These are phyloP conservation scores for Lacanobia wlatinum DNA, from an alignment of 2,888 invertebrate genomes.

Conservation along the genomic window DNA sequence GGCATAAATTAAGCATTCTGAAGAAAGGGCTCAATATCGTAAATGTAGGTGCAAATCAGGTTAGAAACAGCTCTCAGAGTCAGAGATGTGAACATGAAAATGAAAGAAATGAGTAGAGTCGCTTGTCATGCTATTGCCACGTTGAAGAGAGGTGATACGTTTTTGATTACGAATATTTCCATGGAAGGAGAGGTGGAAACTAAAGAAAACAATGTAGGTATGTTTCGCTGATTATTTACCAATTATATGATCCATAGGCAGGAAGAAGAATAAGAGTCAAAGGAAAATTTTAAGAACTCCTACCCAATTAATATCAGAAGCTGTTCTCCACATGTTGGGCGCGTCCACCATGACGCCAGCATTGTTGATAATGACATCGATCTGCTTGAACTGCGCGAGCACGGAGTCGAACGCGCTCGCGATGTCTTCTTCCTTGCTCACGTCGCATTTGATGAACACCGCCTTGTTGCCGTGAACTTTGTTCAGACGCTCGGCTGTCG, in stretches of 20 bases:
- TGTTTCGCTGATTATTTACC: too few relatives aligned
- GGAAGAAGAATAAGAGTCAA: too few relatives aligned
- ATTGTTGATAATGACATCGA: conserved; percentile 78
- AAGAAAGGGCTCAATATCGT: not conserved
- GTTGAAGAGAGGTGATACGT: not conserved
- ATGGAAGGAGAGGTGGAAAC: not conserved
- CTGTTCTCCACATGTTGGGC: conserved; percentile 70
- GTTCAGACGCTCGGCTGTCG: conserved; percentile 68
- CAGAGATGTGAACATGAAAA: not conserved
- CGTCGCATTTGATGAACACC: conserved; percentile 75
- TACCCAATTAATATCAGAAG: conserved; percentile 77
- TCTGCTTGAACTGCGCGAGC: conserved; percentile 64
- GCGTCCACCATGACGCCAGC: conserved; percentile 78
- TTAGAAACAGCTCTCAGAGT: not conserved
- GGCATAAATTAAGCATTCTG: not conserved
- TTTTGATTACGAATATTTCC: not conserved
- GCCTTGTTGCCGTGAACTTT: conserved; percentile 66
- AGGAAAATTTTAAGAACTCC: not conserved
- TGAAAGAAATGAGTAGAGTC: not conserved
- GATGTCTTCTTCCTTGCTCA: conserved; percentile 72
- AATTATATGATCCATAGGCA: too few relatives aligned
- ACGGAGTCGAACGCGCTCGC: conserved; percentile 69
- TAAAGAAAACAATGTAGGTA: too few relatives aligned
- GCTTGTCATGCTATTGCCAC: not conserved
- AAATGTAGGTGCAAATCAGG: not conserved